Base-by-base conservation (phyloP, 2,113 vertebrate genomes). In the Indicator maculatus region DNA sequence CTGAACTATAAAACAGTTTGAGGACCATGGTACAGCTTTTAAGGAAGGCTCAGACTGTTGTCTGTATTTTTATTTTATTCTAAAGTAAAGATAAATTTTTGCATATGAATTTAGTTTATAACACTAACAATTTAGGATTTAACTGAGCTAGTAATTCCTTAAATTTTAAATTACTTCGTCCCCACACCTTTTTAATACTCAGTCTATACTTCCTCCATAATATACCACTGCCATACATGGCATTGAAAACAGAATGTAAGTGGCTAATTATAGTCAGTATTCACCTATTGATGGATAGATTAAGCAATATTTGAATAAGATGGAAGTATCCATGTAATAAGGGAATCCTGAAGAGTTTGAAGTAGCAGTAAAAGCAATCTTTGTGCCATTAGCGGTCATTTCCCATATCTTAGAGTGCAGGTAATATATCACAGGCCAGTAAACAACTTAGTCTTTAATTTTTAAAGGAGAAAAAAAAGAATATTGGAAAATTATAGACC, bases 121-220 rank as follows among this genome's bases (percentile, higher is more conserved):
- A 93, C 14, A 85, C 12, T 71, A 64, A 85, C 85, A 70, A 87
- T 6, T 66, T 52, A 65, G 30, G 50, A 71, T 93, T 93, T 90
- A 95, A 96, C 72, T 84, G 55, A 92, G 16, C 3, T 63, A 58
- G 26, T 86, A 89, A 79, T 23, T 84, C 55, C 74, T 80, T 67
- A 91, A 47, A 77, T 64, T 83, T 84, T 76, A 73, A 76, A 83
- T 75, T 76, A 76, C 91, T 92, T 76, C 56, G 72, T 93, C 33
- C 15, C 12, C 83, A 56, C 12, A 61, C 14, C 16, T 45, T 83
- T 89, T 63, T 60, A 74, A 89, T 56, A 71, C 20, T 69, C 28
- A 55, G 27, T 39, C 44, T 88, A 53, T 83, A 6, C 53, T 95
- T 95, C 82, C 53, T 94, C 56, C n/a, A 5, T 89, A 83, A 93